Conservation (phyloP, 1,140 invertebrate genomes). For the Phthorimaea operculella region DNA sequence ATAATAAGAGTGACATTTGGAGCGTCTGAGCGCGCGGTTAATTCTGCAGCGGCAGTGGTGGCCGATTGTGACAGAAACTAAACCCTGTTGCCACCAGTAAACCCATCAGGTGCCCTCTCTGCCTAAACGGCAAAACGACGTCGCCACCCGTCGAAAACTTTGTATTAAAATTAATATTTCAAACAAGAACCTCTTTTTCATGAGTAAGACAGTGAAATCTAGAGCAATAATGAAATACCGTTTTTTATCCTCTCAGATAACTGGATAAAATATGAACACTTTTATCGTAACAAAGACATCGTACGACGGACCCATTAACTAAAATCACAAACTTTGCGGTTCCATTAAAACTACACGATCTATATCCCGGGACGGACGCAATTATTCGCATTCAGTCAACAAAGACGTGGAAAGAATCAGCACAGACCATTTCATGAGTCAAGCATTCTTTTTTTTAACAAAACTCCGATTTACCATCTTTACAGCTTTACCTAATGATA, state of each 20-base stretch:
- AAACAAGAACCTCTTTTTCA: background rate
- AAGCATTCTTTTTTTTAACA: constrained; percentile 14
- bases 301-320: constrained; percentile 47
- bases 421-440: constrained; percentile 62
- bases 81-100: constrained; percentile 58
- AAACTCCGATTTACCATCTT: no score
- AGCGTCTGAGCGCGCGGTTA: constrained; percentile 49
- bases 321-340: constrained; percentile 53
- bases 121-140: constrained; percentile 24
- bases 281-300: constrained; percentile 38
- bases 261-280: constrained; percentile 17
- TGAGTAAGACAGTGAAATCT: background rate
- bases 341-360: constrained; percentile 53
- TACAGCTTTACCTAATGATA: constrained; percentile 50
- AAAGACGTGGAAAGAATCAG: constrained; percentile 39
- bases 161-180: constrained; percentile 5
- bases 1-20: constrained; percentile 67
- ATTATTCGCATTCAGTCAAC: constrained; percentile 58
- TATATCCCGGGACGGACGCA: constrained; percentile 52
- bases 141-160: constrained; percentile 7
- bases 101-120: constrained; percentile 54
- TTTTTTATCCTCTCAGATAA: background rate
- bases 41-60: constrained; percentile 52
- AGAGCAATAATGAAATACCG: background rate
- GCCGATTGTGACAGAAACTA: constrained; percentile 61